A percentile compares a stretch with the other conserved stretches of the same genome.
These are phyloP conservation scores for Leucopsar rothschildi DNA, from an alignment of 2,113 vertebrate genomes.

Conservation along the genomic window DNA sequence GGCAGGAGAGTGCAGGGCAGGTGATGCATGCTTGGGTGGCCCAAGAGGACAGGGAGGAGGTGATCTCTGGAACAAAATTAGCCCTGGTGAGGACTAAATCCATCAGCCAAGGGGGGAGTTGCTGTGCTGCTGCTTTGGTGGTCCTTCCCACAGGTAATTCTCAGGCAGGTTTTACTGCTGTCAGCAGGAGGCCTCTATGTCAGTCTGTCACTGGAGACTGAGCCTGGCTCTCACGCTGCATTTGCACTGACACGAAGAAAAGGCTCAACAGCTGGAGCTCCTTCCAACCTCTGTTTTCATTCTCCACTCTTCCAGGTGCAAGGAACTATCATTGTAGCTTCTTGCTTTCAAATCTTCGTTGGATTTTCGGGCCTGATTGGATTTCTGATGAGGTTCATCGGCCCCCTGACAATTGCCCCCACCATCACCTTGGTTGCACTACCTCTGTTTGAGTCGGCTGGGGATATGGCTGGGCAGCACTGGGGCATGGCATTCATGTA, in stretches of 20 bases:
- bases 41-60: background rate
- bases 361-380: conserved; percentile 95
- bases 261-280: background rate
- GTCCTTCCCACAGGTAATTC: background rate
- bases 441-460: conserved; percentile 87
- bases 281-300: background rate
- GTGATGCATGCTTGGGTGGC: background rate
- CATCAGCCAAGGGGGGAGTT: background rate
- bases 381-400: conserved; percentile 91
- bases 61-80: background rate
- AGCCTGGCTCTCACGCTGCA: background rate
- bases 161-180: background rate
- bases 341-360: conserved; percentile 89
- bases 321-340: conserved; percentile 90
- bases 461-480: conserved; percentile 83
- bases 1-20: background rate
- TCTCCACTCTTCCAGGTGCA: conserved; percentile 77
- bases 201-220: background rate
- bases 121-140: background rate
- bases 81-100: background rate
- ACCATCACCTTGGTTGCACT: conserved; percentile 91
- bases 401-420: conserved; percentile 94
- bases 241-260: background rate
- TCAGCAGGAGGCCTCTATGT: background rate
- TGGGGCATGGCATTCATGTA: conserved; percentile 91